These are phyloP conservation scores for Drosophila grimshawi DNA, from an alignment of 1,140 invertebrate genomes.

Conservation along the genomic window DNA sequence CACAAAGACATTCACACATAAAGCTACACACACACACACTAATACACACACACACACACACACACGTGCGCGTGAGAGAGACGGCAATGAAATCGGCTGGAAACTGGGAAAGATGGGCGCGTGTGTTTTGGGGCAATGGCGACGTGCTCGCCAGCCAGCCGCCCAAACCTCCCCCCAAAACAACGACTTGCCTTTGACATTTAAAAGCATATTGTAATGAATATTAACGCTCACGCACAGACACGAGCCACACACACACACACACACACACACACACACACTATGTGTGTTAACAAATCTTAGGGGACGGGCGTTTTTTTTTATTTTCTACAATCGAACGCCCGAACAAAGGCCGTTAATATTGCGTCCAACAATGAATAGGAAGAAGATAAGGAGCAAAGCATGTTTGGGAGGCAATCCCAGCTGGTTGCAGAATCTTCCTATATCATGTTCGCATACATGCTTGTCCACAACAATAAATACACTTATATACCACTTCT, in stretches of 20 bases:
- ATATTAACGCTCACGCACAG: conserved; percentile 52
- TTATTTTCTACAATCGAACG: conserved; percentile 1
- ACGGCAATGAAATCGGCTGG: conserved; percentile 35
- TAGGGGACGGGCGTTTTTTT: not conserved
- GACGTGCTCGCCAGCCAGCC: not conserved
- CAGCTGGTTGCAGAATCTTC: not conserved
- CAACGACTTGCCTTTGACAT: conserved; percentile 58
- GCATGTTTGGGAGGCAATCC: not conserved
- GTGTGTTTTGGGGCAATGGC: conserved; percentile 10
- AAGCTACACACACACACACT: not conserved
- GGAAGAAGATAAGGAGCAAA: conserved; percentile 9
- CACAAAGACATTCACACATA: conserved; percentile 31
- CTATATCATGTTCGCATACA: not conserved
- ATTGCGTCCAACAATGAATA: not conserved
- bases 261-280: not conserved
- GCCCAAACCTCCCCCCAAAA: not conserved
- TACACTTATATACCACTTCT: no score
- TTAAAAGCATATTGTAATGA: conserved; percentile 61
- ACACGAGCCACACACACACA: not conserved
- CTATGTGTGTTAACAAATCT: not conserved
- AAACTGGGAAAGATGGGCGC: conserved; percentile 17
- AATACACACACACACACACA: conserved; percentile 4
- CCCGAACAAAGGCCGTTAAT: not conserved
- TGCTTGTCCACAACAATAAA: not conserved
- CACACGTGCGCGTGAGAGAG: conserved; percentile 1